Evolutionary conservation across 2,888 invertebrate species (phyloP).

Genomic region (Euspilapteryx auroguttella): DNA sequence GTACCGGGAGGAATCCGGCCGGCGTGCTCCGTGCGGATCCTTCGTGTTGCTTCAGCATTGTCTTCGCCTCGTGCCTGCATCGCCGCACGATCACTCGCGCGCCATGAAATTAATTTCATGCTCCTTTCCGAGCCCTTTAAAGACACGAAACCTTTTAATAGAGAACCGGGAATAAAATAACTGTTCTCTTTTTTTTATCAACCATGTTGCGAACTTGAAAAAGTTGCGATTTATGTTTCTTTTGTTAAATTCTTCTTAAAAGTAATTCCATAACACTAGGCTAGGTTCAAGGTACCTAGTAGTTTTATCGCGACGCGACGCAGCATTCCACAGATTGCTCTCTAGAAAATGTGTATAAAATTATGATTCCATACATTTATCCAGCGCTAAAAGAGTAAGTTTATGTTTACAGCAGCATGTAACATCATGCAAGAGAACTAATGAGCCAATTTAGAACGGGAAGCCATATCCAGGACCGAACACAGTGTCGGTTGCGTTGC

Average conservation of each 20-base stretch:
- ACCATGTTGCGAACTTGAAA: too few species aligned
- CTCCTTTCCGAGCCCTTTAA: slow-evolving; percentile 5
- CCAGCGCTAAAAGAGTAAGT: neutral
- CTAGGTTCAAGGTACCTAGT: too few species aligned
- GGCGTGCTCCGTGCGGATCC: slow-evolving; percentile 4
- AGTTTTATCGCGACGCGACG: neutral
- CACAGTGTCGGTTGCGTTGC: slow-evolving; percentile 2
- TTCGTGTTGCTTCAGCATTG: slow-evolving; percentile 10
- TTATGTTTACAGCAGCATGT: slow-evolving; percentile 4
- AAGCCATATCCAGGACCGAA: slow-evolving; percentile 10
- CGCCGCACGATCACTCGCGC: slow-evolving; percentile 4
- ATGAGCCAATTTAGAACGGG: slow-evolving; percentile 12
- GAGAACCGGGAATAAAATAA: slow-evolving; percentile 1
- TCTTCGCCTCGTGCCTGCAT: slow-evolving; percentile 4
- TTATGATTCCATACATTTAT: slow-evolving; percentile 1
- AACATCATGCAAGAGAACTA: slow-evolving; percentile 9
- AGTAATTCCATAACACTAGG: too few species aligned
- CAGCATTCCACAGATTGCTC: slow-evolving; percentile 1
- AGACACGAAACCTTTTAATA: slow-evolving; percentile 4
- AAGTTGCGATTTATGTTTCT: too few species aligned
- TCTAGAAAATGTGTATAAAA: neutral
- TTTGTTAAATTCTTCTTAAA: too few species aligned
- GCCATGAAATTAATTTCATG: slow-evolving; percentile 6
- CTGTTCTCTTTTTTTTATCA: too few species aligned
- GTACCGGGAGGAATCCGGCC: too few species aligned